phyloP scores from a whole-genome alignment of 2,888 invertebrate species.

The Melinaea marsaeus region DNA sequence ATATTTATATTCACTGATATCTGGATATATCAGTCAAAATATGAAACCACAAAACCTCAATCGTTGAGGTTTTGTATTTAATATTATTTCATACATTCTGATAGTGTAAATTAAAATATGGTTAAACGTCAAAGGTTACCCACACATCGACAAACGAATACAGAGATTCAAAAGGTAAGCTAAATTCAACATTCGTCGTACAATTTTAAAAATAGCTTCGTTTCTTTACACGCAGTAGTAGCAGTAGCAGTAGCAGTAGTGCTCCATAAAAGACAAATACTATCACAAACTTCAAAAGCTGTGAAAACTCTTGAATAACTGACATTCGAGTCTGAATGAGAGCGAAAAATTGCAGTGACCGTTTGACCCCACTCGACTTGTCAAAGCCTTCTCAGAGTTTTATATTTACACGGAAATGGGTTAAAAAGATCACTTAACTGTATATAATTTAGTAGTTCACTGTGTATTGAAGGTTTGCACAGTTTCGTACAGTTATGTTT shows the following conservation, averaged over 20 bases:
- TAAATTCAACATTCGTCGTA: neutral
- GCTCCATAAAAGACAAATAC: constrained; percentile 17
- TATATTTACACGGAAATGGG: constrained; percentile 15
- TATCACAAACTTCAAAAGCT: constrained; percentile 19
- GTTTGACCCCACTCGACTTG: constrained; percentile 17
- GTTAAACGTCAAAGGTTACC: no score
- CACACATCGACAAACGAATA: no score
- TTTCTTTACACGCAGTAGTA: neutral
- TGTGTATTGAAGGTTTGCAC: no score
- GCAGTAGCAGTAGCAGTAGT: neutral
- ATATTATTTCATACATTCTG: no score
- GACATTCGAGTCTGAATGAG: constrained; percentile 14
- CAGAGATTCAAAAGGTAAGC: no score
- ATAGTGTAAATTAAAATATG: no score
- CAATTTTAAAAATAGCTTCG: constrained; percentile 1
- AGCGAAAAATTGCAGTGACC: constrained; percentile 26
- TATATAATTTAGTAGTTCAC: neutral
- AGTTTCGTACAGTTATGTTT: no score
- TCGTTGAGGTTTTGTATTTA: no score
- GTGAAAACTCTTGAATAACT: constrained; percentile 14
- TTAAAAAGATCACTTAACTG: constrained; percentile 19
- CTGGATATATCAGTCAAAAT: no score
- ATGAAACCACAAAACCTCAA: no score
- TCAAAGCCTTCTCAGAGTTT: constrained; percentile 19
- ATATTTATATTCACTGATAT: no score